Evolutionary conservation across 2,888 invertebrate species (phyloP), one percentile per base, ranked within the genome.

Genomic region (Troilus luridus): DNA sequence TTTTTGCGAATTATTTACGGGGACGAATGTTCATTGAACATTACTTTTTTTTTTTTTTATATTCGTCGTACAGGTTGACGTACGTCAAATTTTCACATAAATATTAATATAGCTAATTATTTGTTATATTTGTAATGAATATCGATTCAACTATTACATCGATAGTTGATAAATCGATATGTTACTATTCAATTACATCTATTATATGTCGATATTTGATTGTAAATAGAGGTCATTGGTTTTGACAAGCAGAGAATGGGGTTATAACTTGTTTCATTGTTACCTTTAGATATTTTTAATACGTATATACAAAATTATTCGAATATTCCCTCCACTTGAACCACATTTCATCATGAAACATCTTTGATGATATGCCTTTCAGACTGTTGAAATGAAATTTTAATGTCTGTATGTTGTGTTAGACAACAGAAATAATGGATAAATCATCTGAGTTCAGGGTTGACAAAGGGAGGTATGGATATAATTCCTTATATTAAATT

Each of bases 381-480:
- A 72, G 72, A 27, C 72, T 27, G 72, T 14, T 77, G 27, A 27
- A 17, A 41, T 77, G 72, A 77, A 77, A 77, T 41, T 27, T 27
- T 77, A 77, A 19, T 77, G 14, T 14, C 17, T 41, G 72, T 77
- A 41, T 77, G 27, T 27, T 77, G 72, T 77, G 2, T 77, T 77
- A 8, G 19, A 9, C 27, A 77, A 77, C 41, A 77, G 19, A 85
- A 85, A 85, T 58, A 60, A 91, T 91, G 91, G 91, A 91, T 41
- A 88, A 58, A 58, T 90, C 90, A 41, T 62, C 72, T n/a, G 91
- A 91, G 21, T 90, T 77, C 67, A 24, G 90, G n/a, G 60, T 88
- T 60, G 91, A 91, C 60, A 90, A 90, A 90, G 91, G 91, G 56
- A 91, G 91, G 91, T 91, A 90, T 62, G 90, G 56, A 89, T 77